phyloP scores from a whole-genome alignment of 1,140 invertebrate genomes.

The Lepidurus couesii region DNA sequence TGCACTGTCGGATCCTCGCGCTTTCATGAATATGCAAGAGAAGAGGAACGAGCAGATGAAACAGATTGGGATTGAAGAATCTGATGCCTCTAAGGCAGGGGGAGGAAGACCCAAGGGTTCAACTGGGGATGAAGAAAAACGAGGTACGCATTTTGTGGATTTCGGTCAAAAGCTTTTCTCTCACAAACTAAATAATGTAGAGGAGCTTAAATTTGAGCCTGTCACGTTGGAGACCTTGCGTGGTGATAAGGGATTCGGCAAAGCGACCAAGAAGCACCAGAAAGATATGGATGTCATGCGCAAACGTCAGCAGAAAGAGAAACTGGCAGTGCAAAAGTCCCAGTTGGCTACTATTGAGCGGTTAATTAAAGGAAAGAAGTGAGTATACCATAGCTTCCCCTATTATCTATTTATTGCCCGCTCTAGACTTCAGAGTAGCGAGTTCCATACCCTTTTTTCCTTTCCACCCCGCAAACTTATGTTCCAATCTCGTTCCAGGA shows the following conservation, averaged over 20 bases:
- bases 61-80: constrained; percentile 85
- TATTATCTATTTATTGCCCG: not conserved
- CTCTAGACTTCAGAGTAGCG: not conserved
- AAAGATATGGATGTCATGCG: constrained; percentile 89
- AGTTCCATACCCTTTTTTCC: too few relatives aligned
- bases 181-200: constrained; percentile 39
- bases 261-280: constrained; percentile 91
- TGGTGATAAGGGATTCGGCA: constrained; percentile 88
- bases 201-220: constrained; percentile 75
- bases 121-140: constrained; percentile 44
- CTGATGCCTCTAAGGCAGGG: constrained; percentile 52
- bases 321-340: constrained; percentile 80
- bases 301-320: constrained; percentile 91
- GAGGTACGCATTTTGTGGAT: constrained; percentile 40
- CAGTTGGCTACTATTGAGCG: constrained; percentile 95
- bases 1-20: constrained; percentile 89
- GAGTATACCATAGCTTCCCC: constrained; percentile 42
- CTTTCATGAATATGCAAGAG: constrained; percentile 81
- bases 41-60: constrained; percentile 87
- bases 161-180: not conserved
- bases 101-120: constrained; percentile 46
- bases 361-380: constrained; percentile 87
- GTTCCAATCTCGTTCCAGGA: constrained; percentile 50
- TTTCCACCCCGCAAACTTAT: not conserved
- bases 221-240: constrained; percentile 85